phyloP scores from a whole-genome alignment of 2,113 vertebrate genomes.

The Sceloporus tristichus region DNA sequence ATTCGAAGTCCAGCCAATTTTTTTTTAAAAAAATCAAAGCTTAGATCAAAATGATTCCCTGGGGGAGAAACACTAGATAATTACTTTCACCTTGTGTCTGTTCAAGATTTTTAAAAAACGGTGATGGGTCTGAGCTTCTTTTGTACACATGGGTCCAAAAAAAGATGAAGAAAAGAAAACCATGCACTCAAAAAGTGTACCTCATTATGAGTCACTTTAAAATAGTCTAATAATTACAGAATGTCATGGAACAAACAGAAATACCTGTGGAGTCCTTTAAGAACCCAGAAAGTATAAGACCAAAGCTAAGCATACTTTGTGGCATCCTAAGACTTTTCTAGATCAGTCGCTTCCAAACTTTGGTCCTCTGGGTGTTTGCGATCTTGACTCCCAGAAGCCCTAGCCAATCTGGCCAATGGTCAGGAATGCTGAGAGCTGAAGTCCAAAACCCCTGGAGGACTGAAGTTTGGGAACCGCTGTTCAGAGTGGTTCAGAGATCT shows the following conservation, averaged over 20 bases:
- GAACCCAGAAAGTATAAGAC: constrained; percentile 49
- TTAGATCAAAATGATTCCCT: constrained; percentile 76
- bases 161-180: background rate
- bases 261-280: constrained; percentile 59
- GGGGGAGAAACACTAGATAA: constrained; percentile 73
- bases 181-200: constrained; percentile 23
- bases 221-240: constrained; percentile 60
- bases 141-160: constrained; percentile 51
- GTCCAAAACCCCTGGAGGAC: no score
- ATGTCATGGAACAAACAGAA: constrained; percentile 60
- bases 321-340: background rate
- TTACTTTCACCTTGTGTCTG: constrained; percentile 80
- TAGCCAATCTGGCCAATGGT: no score
- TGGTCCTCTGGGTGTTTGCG: no score
- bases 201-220: constrained; percentile 65
- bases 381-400: no score
- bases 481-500: background rate
- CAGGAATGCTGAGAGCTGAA: no score
- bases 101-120: constrained; percentile 53
- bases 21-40: constrained; percentile 64
- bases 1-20: constrained; percentile 68
- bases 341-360: no score
- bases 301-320: background rate
- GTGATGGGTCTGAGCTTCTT: constrained; percentile 64
- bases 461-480: no score